Evolutionary conservation across 2,888 invertebrate genomes (phyloP).

Genomic region (Ommatoiulus sabulosus): DNA sequence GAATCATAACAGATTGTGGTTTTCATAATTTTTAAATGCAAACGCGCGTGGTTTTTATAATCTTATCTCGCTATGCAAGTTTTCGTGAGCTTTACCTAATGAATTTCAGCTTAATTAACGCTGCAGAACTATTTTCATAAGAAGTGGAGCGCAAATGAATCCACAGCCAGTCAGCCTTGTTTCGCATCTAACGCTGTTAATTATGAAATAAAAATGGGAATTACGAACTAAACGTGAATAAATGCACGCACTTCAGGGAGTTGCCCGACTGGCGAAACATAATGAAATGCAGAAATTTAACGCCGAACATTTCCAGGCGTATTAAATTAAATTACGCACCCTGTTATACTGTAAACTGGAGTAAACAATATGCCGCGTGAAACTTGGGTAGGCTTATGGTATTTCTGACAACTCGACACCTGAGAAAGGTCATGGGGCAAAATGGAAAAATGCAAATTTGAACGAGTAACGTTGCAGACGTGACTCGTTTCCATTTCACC

Average conservation of each 20-base stretch:
- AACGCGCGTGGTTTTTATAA: too few species aligned
- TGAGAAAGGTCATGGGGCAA: background rate
- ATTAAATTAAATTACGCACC: slow-evolving; percentile 8
- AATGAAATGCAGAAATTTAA: background rate
- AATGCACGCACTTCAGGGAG: slow-evolving; percentile 10
- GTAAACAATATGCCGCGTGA: background rate
- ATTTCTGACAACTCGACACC: background rate
- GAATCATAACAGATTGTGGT: too few species aligned
- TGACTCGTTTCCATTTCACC: background rate
- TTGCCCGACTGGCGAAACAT: background rate
- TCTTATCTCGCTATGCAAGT: too few species aligned
- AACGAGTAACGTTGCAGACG: background rate
- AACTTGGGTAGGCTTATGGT: background rate
- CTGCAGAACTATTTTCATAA: background rate
- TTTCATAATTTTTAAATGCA: too few species aligned
- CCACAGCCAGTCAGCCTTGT: background rate
- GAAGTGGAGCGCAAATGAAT: background rate
- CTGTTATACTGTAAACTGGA: background rate
- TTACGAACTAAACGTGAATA: background rate
- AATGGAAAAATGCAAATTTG: background rate
- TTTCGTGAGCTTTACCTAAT: background rate
- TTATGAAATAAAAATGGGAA: background rate
- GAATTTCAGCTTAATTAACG: background rate
- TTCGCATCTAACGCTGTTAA: background rate
- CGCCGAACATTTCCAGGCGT: background rate